These are phyloP conservation scores for Shargacucullia verbasci DNA, from an alignment of 2,888 invertebrate genomes.

Conservation along the genomic window DNA sequence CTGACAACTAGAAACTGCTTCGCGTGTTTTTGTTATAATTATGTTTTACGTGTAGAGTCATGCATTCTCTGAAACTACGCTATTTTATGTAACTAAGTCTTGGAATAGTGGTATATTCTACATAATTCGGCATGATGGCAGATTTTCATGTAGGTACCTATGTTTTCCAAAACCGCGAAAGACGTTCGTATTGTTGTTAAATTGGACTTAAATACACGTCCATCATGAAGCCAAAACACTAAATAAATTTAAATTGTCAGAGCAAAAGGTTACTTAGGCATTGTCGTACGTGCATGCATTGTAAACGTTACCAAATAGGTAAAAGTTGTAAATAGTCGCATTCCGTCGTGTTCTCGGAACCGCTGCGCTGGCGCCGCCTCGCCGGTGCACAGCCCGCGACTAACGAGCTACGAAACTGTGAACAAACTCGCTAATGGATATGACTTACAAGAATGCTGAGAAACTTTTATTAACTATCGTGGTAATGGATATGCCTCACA, in stretches of 20 bases:
- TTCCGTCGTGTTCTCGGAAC: conserved; percentile 83
- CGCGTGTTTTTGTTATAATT: too few relatives aligned
- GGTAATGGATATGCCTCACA: conserved; percentile 45
- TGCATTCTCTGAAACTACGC: conserved; percentile 15
- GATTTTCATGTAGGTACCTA: too few relatives aligned
- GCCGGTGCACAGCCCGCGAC: conserved; percentile 60
- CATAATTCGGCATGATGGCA: too few relatives aligned
- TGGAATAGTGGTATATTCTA: too few relatives aligned
- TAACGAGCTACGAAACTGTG: conserved; percentile 60
- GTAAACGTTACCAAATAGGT: conserved; percentile 86
- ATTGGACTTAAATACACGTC: conserved; percentile 25
- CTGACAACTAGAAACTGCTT: conserved; percentile 21
- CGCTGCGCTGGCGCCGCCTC: conserved; percentile 75
- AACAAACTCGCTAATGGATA: conserved; percentile 52
- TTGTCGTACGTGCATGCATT: conserved; percentile 78
- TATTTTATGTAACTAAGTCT: conserved; percentile 4
- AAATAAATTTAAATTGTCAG: conserved; percentile 62
- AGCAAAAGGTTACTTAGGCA: conserved; percentile 73
- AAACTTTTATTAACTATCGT: conserved; percentile 45
- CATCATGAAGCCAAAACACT: conserved; percentile 43
- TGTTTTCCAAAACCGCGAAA: background rate
- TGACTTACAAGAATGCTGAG: conserved; percentile 48
- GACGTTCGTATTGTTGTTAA: conserved; percentile 5
- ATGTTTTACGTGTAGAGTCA: conserved; percentile 19
- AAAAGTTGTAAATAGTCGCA: conserved; percentile 87